Base-by-base conservation (phyloP, 2,797 vertebrate species). In the Sebastes steindachneri region DNA sequence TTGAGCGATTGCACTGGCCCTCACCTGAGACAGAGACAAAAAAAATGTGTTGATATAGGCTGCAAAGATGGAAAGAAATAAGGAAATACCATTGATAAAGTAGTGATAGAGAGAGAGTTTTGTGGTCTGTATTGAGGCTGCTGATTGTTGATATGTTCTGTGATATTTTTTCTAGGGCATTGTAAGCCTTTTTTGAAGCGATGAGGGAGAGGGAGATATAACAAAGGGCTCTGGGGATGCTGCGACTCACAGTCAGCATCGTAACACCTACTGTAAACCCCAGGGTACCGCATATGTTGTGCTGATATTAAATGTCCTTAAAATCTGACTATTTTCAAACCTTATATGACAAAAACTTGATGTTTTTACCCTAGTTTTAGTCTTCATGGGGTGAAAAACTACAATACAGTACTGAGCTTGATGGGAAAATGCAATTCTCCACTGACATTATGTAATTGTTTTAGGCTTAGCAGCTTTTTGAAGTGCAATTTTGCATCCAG, bases 1-100 rank as follows among this genome's bases (percentile, higher is more conserved):
- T 92, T 99, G 98, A 29, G 98, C 97, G 5, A 99, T 99, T 60
- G 98, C 97, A 9, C 98, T 99, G 88, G 98, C 97, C 26, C 97
- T 95, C 29, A 99, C 98, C 97, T 98, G 82, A 33, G 9, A 73
- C 0, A 45, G 23, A 80, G 59, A 79, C 26, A 77, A 5, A 66
- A 54, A 37, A 19, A 37, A 74, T 0, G 51, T 53, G 28, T 37
- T 65, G 10, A 74, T 0, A 76, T 0, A 3, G 15, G n/a, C 2
- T 1, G 5, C 5, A 15, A 69, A 31, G 37, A 37, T 33, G 15
- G 4, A 28, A n/a, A 41, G 1, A 65, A 53, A 29, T 17, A n/a
- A 57, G n/a, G n/a, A 64, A 68, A 9, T n/a, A 8, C 6, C 10
- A 41, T 14, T 0, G 12, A 35, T 1, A 29, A 68, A 41, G 19